Evolutionary conservation across 2,888 invertebrate species (phyloP), one percentile per base, ranked within the genome.

Genomic region (Coenonympha glycerion): DNA sequence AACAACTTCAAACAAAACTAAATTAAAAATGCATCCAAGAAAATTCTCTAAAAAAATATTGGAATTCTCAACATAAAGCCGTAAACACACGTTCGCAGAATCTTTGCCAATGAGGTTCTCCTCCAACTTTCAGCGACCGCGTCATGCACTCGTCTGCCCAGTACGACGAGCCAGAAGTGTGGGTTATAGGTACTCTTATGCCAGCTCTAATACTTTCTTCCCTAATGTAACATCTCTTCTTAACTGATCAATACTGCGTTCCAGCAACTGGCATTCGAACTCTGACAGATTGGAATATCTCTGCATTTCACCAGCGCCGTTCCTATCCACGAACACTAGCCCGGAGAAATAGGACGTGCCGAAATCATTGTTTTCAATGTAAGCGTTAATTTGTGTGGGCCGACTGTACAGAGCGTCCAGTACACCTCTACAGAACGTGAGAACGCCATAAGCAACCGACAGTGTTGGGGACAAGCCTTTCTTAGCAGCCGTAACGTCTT

Each of bases 401-500:
- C 60, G 56, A 0, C 79, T 82, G 4, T 69, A 66, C n/a, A 81
- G 49, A 1, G 74, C 92, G 33, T 88, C 78, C 1, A 92, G 69
- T 31, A 91, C 62, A 2, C 88, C 86, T 56, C 85, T 77, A 9
- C 89, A 86, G 66, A 93, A 92, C 40, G 88, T 65, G 3, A 89
- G 83, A 9, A 89, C 90, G 46, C 92, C 90, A 61, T 84, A 91
- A 0, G 92, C 92, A 76, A 90, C 88, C 0, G 92, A 91, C 37
- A 92, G 87, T 79, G 89, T 58, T 76, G 92, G 71, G 75, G 73
- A 61, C 58, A 62, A 87, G 37, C 91, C 92, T 50, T 87, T 89
- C 69, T 91, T 92, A 1, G 91, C 91, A 59, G 88, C 88, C 1
- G 89, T 88, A 19, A 92, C 89, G 55, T 88, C 88, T 4, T 90